phyloP scores from a whole-genome alignment of 2,797 vertebrate genomes.

The Anisognathus igniventris region DNA sequence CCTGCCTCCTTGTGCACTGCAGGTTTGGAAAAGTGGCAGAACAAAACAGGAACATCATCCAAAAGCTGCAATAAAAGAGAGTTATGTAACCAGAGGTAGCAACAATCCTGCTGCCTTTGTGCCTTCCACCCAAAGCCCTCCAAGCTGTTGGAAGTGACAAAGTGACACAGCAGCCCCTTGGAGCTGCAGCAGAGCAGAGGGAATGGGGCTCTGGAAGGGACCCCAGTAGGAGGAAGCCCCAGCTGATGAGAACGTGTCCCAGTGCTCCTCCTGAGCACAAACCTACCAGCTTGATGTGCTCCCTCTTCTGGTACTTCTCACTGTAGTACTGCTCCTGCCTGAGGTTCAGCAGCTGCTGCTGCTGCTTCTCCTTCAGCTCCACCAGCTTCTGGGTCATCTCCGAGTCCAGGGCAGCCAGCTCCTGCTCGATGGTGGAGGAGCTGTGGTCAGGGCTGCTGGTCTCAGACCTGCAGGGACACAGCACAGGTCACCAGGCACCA shows the following conservation, averaged over 20 bases:
- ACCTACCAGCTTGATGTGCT: constrained; percentile 93
- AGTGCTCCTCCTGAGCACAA: background rate
- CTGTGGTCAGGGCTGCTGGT: constrained; percentile 84
- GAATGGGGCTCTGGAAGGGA: background rate
- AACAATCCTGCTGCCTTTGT: background rate
- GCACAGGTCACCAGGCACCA: background rate
- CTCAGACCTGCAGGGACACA: constrained; percentile 74
- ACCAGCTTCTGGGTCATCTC: constrained; percentile 85
- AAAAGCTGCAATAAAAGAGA: background rate
- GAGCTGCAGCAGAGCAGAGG: background rate
- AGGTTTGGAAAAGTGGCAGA: background rate
- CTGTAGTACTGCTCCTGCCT: constrained; percentile 97
- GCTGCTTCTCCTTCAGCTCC: constrained; percentile 92
- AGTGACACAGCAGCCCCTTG: background rate
- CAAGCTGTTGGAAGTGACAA: background rate
- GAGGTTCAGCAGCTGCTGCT: constrained; percentile 91
- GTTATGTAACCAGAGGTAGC: background rate
- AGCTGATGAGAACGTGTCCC: background rate
- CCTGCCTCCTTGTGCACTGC: background rate
- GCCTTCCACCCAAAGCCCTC: background rate
- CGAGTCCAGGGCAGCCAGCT: constrained; percentile 86
- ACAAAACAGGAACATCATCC: background rate
- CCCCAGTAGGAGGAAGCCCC: background rate
- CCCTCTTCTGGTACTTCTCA: constrained; percentile 95
- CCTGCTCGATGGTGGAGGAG: constrained; percentile 84